Base-by-base conservation (phyloP, 1,140 invertebrate species). In the Orchesella cincta region DNA sequence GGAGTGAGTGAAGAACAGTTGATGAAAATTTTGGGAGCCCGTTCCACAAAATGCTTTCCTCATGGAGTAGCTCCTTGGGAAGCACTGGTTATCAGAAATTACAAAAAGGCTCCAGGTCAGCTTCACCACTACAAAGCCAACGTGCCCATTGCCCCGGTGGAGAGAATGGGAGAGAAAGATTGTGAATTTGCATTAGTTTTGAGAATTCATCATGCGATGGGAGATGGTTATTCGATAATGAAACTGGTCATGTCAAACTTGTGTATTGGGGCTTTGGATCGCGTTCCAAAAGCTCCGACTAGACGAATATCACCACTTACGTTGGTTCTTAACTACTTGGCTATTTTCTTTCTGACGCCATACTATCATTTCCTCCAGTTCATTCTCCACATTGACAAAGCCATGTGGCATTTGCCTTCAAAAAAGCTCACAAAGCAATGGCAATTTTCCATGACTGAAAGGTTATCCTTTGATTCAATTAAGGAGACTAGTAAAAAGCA, bases 171-270 rank as follows among this genome's bases (percentile, higher is more conserved):
- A 8, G 18, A 29, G 18, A 16, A 8, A 18, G 57, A 75, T 12
- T 20, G 35, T 18, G 74, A 75, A 54, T 77, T 75, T 74, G 76
- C 52, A 51, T 23, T 80, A 16, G 51, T 82, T 31, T 73, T 78
- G 28, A 70, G 81, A 35, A 57, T 80, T 12, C 81, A 82, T 36
- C 78, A 77, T 35, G 76, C 76, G 1, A 73, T 81, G 1, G 79
- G 67, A 1, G 81, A 82, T 72, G 81, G 77, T 1, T 77, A 64
- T 23, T 80, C 78, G 16, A 76, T 82, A 23, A n/a, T 76, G 33
- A 82, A 82, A 64, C 52, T 77, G 0, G 52, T 80, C 14, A 75
- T 82, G 39, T 36, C 74, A 12, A 39, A 78, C 52, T 29, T 82
- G 5, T 75, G 76, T 52, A 74, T 64, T 1, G 78, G 76, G 5